Percentiles rank a stretch among this genome's conserved stretches.
These are phyloP conservation scores for Calidris pygmaea DNA, from an alignment of 2,113 vertebrate species.

Conservation along the genomic window DNA sequence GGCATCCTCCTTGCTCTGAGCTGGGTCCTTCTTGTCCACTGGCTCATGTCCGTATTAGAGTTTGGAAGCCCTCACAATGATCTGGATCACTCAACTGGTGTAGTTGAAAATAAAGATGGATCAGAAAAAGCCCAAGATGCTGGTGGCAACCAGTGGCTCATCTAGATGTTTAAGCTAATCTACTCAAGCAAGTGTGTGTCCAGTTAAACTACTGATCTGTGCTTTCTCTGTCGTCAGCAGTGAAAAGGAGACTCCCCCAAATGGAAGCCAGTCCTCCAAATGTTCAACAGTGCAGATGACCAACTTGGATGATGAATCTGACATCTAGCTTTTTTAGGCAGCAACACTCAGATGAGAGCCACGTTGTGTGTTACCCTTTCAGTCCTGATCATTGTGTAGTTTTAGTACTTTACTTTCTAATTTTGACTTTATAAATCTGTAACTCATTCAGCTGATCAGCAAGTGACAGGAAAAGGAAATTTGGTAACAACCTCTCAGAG, in stretches of 20 bases:
- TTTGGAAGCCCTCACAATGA: background rate
- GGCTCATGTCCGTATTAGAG: background rate
- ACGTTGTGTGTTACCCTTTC: background rate
- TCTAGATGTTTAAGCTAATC: background rate
- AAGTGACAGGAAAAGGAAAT: background rate
- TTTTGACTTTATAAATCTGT: background rate
- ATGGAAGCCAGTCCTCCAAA: background rate
- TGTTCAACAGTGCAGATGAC: background rate
- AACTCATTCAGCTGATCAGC: background rate
- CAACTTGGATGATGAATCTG: background rate
- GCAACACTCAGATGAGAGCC: background rate
- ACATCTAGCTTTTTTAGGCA: background rate
- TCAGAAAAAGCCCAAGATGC: background rate
- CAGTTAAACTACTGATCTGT: background rate
- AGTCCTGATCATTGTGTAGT: background rate
- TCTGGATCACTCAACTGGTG: background rate
- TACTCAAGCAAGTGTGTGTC: background rate
- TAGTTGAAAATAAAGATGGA: background rate
- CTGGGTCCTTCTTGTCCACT: slow-evolving; percentile 1
- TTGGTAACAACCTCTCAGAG: background rate
- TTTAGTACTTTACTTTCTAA: background rate
- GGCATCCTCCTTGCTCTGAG: background rate
- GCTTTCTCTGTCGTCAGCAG: background rate
- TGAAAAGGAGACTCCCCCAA: background rate
- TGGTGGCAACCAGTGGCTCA: background rate